These are phyloP conservation scores for Nomada ruficornis DNA, from an alignment of 2,888 invertebrate species.

Conservation along the genomic window DNA sequence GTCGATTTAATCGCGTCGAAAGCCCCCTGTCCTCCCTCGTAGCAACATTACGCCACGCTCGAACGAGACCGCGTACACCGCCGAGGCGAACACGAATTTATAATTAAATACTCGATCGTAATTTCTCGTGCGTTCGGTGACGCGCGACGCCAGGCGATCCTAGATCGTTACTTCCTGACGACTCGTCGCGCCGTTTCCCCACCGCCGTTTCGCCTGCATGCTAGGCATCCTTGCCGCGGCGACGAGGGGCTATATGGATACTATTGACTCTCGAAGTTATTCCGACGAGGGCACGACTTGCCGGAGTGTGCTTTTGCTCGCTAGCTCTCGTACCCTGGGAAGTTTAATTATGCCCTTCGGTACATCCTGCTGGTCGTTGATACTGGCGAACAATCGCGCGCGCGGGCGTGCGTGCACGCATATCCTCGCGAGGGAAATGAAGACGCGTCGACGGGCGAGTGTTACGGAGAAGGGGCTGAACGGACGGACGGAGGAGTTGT, in stretches of 20 bases:
- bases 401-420: conserved; percentile 28
- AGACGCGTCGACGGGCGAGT: conserved; percentile 43
- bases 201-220: conserved; percentile 6
- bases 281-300: conserved; percentile 50
- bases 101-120: conserved; percentile 49
- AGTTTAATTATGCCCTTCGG: conserved; percentile 74
- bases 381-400: conserved; percentile 59
- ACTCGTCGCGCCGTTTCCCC: neutral
- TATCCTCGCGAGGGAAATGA: conserved; percentile 6
- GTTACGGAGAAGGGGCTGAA: conserved; percentile 24
- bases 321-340: conserved; percentile 57
- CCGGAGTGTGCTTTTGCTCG: conserved; percentile 43
- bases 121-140: conserved; percentile 28
- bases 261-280: conserved; percentile 64
- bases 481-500: conserved; percentile 72
- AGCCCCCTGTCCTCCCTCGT: conserved; percentile 8
- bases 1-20: conserved; percentile 48
- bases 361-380: conserved; percentile 69
- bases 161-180: conserved; percentile 2
- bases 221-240: conserved; percentile 46
- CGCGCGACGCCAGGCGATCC: conserved; percentile 9
- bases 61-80: conserved; percentile 35
- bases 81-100: conserved; percentile 35
- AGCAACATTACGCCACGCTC: conserved; percentile 20
- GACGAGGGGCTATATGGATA: conserved; percentile 50